Conservation (phyloP, 2,888 invertebrate species). For the Anorthoa munda region DNA sequence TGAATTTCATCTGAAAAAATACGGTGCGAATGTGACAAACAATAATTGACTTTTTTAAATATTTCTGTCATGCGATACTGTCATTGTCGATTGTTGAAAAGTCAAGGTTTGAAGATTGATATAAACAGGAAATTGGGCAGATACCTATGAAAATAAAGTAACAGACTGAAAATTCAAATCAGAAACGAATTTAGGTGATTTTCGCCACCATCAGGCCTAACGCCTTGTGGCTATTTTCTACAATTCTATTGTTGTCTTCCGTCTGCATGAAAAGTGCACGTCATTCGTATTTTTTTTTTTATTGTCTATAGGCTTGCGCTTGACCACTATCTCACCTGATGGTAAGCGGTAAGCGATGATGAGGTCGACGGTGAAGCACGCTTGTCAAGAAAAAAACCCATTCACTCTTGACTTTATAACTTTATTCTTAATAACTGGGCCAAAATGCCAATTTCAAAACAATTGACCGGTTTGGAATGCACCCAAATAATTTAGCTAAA, state of each 20-base stretch:
- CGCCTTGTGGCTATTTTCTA: background rate
- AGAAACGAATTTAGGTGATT: too few species aligned
- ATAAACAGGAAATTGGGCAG: too few species aligned
- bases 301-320: too few species aligned
- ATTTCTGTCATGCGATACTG: background rate
- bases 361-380: too few species aligned
- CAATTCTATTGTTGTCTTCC: background rate
- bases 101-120: too few species aligned
- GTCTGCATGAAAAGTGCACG: background rate
- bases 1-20: constrained; percentile 28
- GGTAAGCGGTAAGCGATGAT: too few species aligned
- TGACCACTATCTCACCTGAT: too few species aligned
- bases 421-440: constrained; percentile 11
- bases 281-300: too few species aligned
- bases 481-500: constrained; percentile 9
- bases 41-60: constrained; percentile 6
- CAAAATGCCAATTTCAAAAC: constrained; percentile 7
- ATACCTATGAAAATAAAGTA: too few species aligned
- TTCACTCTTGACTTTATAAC: too few species aligned
- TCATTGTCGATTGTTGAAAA: background rate
- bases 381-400: too few species aligned
- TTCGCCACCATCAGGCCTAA: background rate
- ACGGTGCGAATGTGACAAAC: constrained; percentile 10
- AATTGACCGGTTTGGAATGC: constrained; percentile 15
- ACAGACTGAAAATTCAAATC: background rate